These are phyloP conservation scores for Simalia tracyae DNA, from an alignment of 2,797 vertebrate species.

Conservation along the genomic window DNA sequence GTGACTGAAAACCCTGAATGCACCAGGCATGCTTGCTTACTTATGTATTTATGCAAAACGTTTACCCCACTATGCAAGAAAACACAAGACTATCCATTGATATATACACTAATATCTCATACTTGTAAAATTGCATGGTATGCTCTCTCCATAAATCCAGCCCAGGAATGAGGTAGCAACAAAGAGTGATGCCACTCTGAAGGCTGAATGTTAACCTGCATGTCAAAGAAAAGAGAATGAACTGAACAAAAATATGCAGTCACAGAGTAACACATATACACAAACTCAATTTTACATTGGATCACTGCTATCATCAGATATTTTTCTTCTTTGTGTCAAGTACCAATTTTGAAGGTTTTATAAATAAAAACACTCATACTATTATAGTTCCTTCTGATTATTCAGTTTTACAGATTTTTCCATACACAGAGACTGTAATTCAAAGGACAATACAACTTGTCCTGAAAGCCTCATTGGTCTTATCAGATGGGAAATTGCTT, in stretches of 20 bases:
- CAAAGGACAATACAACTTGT: not conserved
- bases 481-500: not conserved
- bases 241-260: not conserved
- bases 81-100: not conserved
- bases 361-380: constrained; percentile 16
- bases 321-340: not conserved
- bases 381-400: constrained; percentile 30
- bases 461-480: not conserved
- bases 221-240: constrained; percentile 31
- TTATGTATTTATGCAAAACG: not conserved
- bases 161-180: constrained; percentile 89
- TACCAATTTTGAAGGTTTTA: not conserved
- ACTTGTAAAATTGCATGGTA: constrained; percentile 90
- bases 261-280: not conserved
- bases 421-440: not conserved
- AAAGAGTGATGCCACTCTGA: constrained; percentile 93
- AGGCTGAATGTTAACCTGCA: constrained; percentile 91
- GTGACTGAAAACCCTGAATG: not conserved
- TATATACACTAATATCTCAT: not conserved
- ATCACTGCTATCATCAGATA: not conserved
- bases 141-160: constrained; percentile 86
- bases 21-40: not conserved
- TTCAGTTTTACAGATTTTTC: constrained; percentile 45
- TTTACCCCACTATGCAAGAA: not conserved
- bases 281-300: not conserved